Base-by-base conservation (phyloP, 2,113 vertebrate genomes). In the Clarias gariepinus region DNA sequence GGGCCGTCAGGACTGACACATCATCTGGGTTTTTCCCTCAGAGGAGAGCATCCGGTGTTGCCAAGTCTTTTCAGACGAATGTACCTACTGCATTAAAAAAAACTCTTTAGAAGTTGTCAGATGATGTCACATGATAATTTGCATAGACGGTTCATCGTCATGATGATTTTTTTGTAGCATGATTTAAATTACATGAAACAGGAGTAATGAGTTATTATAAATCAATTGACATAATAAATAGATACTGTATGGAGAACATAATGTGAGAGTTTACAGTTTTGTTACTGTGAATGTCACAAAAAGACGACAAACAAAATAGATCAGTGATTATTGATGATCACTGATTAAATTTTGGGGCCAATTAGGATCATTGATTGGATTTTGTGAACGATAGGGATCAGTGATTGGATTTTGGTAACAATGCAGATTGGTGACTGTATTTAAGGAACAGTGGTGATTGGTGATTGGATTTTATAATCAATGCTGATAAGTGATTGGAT, bases 361-460 rank as follows among this genome's bases (percentile, higher is more conserved):
- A 25, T 25, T 9, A 3, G 25, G 4, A n/a, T 64, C 23, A 10
- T 9, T 64, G 23, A 64, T n/a, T n/a, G 61, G 23, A 3, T 21
- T 0, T n/a, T 3, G 9, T 3, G 21, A n/a, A 63, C 9, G n/a
- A n/a, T 19, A n/a, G n/a, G n/a, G 4, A 41, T 41, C 4, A 0
- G 41, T 41, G 5, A 41, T 41, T 41, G 4, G 4, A 41, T 47
- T 47, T 47, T 47, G 0, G 6, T 6, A 47, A 47, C 47, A 8
- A 6, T 47, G 41, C 0, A 0, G 41, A 47, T 47, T 6, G 6
- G 41, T 64, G 2, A 58, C 19, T 58, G 57, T 13, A 18, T 58
- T 15, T 61, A 21, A 19, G 19, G 12, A 16, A 58, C 57, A 58
- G 15, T 63, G 61, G 5, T 63, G 61, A 63, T 25, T 8, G 23